Base-by-base conservation (phyloP, 2,797 vertebrate species). In the Sternarchorhynchus goeldii region DNA sequence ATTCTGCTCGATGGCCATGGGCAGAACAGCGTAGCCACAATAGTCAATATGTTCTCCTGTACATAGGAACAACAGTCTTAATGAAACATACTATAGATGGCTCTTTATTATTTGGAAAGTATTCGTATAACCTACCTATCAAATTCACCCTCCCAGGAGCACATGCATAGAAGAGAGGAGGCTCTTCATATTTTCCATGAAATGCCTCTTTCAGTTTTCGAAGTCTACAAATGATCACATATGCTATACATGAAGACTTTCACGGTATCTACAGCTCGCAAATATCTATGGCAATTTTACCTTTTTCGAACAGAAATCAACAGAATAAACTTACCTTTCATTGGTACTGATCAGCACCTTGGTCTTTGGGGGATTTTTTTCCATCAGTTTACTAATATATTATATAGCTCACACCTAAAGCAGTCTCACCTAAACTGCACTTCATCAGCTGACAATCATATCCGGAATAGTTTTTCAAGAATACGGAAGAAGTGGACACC, bases 41-140 rank as follows among this genome's bases (percentile, higher is more conserved):
- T 99, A 99, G 88, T 99, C 98, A 69, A 99, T 96, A 81, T 99
- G 98, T 81, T 99, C 97, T 76, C 98, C 98, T 98, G 80, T 82
- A 74, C 80, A 81, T 12, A 36, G 32, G 7, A 2, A 21, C 3
- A 63, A 64, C 16, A 17, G n/a, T 1, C 21, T 53, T 25, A 31
- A 39, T 57, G 3, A 8, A n/a, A 18, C 32, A 17, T 57, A 53
- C 45, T 34, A 18, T 57, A 14, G 18, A 69, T 41, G 53, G 50
- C 29, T 14, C 16, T 1, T 18, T 25, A 32, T 10, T 0, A 69
- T 32, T 68, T 58, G 3, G 50, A 59, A 31, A 20, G 2, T 16
- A 63, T 4, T 70, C 36, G 2, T 20, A 29, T 34, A 64, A 66
- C 78, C 89, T 95, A 99, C 97, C 96, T 93, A 99, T 99, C 85